A percentile compares a stretch with the other conserved stretches of the same genome.
Conservation (phyloP, 2,797 vertebrate species). For the Etheostoma nigrum region DNA sequence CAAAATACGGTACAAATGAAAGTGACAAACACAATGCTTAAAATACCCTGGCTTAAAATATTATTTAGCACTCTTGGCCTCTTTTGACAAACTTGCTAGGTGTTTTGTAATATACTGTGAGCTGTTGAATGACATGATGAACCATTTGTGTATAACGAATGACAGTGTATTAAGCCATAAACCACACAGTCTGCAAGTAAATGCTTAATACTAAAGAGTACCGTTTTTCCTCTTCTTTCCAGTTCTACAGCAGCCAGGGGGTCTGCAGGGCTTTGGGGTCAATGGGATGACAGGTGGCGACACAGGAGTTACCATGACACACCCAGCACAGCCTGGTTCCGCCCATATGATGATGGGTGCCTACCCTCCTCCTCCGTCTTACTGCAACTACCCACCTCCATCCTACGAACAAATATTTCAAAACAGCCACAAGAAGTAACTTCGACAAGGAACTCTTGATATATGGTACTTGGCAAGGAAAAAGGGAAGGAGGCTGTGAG, state of each 20-base stretch:
- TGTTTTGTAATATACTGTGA: too few species aligned
- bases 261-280: conserved; percentile 89
- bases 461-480: conserved; percentile 1
- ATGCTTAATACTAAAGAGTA: neutral
- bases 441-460: neutral
- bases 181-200: too few species aligned
- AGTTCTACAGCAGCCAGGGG: conserved; percentile 91
- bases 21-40: neutral
- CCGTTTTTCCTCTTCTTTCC: neutral
- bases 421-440: conserved; percentile 85
- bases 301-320: conserved; percentile 78
- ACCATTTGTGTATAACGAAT: neutral
- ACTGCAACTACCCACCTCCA: conserved; percentile 96
- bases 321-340: conserved; percentile 84
- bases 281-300: conserved; percentile 81
- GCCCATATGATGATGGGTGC: conserved; percentile 86
- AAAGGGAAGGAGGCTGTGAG: neutral
- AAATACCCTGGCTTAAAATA: neutral
- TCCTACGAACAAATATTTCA: conserved; percentile 95
- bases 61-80: too few species aligned
- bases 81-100: too few species aligned
- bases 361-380: conserved; percentile 94
- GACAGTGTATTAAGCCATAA: neutral
- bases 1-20: neutral
- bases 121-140: neutral